phyloP scores from a whole-genome alignment of 1,140 invertebrate species.

The Potamilus streckersoni region DNA sequence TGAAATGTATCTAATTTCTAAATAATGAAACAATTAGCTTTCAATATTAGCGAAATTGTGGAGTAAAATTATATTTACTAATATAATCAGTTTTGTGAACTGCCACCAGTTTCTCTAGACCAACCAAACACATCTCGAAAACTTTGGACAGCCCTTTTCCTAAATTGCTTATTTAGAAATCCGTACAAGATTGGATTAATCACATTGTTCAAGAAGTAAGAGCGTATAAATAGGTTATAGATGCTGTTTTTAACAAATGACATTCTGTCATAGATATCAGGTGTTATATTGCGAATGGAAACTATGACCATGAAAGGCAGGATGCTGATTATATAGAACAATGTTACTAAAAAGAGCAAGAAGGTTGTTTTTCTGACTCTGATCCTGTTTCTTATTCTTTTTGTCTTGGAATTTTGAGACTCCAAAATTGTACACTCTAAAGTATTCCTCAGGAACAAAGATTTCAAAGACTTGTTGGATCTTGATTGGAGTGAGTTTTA shows the following conservation, averaged over 20 bases:
- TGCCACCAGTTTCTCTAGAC: too few species aligned
- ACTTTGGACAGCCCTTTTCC: conserved; percentile 15
- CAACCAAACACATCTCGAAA: neutral
- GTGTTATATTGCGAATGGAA: conserved; percentile 14
- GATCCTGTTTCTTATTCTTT: neutral
- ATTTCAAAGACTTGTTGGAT: neutral
- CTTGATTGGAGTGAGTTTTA: neutral
- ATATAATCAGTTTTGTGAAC: too few species aligned
- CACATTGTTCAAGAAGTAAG: conserved; percentile 41
- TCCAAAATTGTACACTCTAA: too few species aligned
- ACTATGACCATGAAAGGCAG: conserved; percentile 26
- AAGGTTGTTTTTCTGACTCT: conserved; percentile 24
- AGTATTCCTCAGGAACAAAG: conserved; percentile 11
- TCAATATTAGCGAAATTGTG: too few species aligned
- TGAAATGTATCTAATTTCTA: too few species aligned
- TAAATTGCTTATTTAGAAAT: conserved; percentile 35
- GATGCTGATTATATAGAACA: conserved; percentile 23
- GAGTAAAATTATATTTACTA: too few species aligned
- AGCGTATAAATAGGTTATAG: conserved; percentile 33
- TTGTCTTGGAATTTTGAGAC: too few species aligned
- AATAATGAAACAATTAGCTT: too few species aligned
- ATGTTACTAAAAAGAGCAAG: conserved; percentile 29
- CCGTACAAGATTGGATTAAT: conserved; percentile 39
- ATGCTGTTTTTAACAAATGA: conserved; percentile 10
- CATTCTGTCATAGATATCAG: conserved; percentile 9